Percentiles rank a stretch among this genome's conserved stretches.
These are phyloP conservation scores for Tetrapedia diversipes DNA, from an alignment of 2,888 invertebrate genomes.

Conservation along the genomic window DNA sequence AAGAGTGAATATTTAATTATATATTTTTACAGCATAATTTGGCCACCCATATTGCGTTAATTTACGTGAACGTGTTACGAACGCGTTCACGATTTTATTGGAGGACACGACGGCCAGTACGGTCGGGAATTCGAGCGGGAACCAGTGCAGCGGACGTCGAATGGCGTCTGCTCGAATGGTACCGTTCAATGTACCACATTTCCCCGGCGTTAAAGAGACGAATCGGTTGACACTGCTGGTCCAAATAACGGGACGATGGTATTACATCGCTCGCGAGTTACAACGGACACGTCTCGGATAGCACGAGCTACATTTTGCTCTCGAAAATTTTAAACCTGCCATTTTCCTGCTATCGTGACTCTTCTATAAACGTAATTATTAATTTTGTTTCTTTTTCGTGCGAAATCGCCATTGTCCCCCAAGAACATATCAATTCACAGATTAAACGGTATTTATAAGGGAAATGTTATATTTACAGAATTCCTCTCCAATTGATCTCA, in stretches of 20 bases:
- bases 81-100: background rate
- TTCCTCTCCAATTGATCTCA: too few relatives aligned
- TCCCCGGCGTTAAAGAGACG: slow-evolving; percentile 57
- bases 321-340: background rate
- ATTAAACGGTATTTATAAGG: too few relatives aligned
- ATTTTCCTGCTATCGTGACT: too few relatives aligned
- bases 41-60: too few relatives aligned
- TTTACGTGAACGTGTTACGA: too few relatives aligned
- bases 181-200: slow-evolving; percentile 72
- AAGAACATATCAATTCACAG: too few relatives aligned
- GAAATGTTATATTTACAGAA: too few relatives aligned
- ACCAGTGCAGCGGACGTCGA: slow-evolving; percentile 1
- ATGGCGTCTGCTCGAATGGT: slow-evolving; percentile 55
- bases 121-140: background rate
- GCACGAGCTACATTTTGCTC: background rate
- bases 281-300: background rate
- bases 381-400: too few relatives aligned
- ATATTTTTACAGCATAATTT: too few relatives aligned
- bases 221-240: slow-evolving; percentile 60
- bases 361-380: too few relatives aligned
- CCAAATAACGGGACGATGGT: slow-evolving; percentile 66
- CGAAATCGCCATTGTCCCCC: too few relatives aligned
- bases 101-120: background rate
- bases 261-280: slow-evolving; percentile 20
- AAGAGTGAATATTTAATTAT: too few relatives aligned